phyloP scores from a whole-genome alignment of 1,140 invertebrate genomes.

The Stenopsyche tienmushanensis region DNA sequence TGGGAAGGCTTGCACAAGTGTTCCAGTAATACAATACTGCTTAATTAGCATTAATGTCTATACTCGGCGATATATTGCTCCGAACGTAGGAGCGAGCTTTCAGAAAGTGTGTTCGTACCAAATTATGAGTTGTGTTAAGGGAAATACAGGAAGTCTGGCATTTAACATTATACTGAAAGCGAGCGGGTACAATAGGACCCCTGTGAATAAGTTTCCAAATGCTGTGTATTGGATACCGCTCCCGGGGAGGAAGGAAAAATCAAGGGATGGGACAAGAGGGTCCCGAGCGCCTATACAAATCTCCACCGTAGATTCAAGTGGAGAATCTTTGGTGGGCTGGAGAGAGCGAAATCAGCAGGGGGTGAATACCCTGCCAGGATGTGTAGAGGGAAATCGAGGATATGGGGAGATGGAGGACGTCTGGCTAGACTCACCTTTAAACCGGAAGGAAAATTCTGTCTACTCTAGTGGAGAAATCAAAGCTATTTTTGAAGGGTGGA shows the following conservation, averaged over 20 bases:
- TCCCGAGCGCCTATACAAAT: slow-evolving; percentile 6
- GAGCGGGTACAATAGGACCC: neutral
- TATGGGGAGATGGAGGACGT: neutral
- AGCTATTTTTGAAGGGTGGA: neutral
- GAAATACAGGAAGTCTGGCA: neutral
- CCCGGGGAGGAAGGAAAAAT: neutral
- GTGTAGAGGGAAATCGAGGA: neutral
- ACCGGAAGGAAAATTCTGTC: slow-evolving; percentile 14
- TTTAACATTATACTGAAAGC: slow-evolving; percentile 9
- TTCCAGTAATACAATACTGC: too few species aligned
- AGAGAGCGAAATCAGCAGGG: neutral
- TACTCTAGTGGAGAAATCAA: neutral
- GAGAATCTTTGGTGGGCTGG: slow-evolving; percentile 8
- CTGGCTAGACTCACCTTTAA: slow-evolving; percentile 23
- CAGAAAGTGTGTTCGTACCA: too few species aligned
- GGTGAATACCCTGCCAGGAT: neutral
- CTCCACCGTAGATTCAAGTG: too few species aligned
- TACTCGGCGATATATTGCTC: too few species aligned
- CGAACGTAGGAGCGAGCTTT: too few species aligned
- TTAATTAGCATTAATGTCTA: too few species aligned
- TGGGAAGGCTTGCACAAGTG: too few species aligned
- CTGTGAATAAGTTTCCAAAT: neutral
- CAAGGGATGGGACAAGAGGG: neutral
- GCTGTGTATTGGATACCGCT: slow-evolving; percentile 1
- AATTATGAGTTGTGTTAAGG: neutral